Evolutionary conservation across 2,113 vertebrate species (phyloP), one percentile per base, ranked within the genome.

Genomic region (Hirundichthys speculiger): DNA sequence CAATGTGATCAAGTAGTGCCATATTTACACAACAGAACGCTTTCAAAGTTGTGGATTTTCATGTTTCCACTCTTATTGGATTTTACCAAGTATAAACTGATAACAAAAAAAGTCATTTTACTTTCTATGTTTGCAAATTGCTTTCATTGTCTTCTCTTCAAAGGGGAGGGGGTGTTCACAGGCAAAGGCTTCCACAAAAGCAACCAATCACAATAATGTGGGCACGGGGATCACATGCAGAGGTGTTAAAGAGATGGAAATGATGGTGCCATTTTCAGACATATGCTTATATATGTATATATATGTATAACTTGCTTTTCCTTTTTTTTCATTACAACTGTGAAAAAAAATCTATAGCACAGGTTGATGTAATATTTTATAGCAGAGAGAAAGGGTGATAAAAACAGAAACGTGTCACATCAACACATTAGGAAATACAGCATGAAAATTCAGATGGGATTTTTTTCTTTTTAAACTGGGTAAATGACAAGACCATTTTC

Each of bases 351-450:
- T 58, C 41, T 39, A 13, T 14, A 61, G 7, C 30, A 34, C 30
- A 27, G n/a, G n/a, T n/a, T n/a, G n/a, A n/a, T n/a, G n/a, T 21
- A 14, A 39, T 20, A 38, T 15, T 27, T 13, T 21, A 21, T n/a
- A 43, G 19, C 15, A 12, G 16, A 13, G 1, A 10, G 11, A 15
- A 22, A 11, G 22, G 53, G 30, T 34, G 30, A 34, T 1, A 9
- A 34, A 34, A 34, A 34, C 30, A 9, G 30, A 7, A 34, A 34
- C 11, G 30, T 34, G 6, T 10, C 30, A 59, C n/a, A 85, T 81
- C 68, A 87, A 1, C 55, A 21, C 61, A 56, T 81, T 83, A 84
- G 75, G 54, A 80, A n/a, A n/a, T n/a, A n/a, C n/a, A n/a, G n/a
- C n/a, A n/a, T n/a, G n/a, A n/a, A n/a, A n/a, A n/a, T n/a, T n/a